Evolutionary conservation across 2,113 vertebrate genomes (phyloP).

Genomic region (Odontesthes bonariensis): DNA sequence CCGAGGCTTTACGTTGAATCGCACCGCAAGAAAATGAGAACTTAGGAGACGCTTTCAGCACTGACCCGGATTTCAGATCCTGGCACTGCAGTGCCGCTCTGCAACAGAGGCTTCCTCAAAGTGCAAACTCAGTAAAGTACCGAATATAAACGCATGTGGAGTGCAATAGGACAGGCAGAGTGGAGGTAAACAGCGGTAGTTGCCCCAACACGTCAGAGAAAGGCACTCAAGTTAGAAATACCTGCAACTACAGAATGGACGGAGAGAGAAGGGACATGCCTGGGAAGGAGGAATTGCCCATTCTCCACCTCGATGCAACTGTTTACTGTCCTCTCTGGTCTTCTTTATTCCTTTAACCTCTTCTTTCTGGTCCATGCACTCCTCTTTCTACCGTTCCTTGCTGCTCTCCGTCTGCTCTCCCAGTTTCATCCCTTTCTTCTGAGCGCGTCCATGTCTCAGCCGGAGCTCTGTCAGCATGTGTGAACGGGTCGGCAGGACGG

Average conservation of each 20-base stretch:
- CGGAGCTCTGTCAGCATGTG: conserved; percentile 45
- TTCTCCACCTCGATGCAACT: conserved; percentile 72
- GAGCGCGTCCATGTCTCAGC: conserved; percentile 46
- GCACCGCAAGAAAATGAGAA: not conserved
- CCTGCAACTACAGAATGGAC: conserved; percentile 79
- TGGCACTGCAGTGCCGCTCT: conserved; percentile 1
- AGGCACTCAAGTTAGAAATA: conserved; percentile 79
- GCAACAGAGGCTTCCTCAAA: conserved; percentile 7
- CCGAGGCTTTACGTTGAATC: not conserved
- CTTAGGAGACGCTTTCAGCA: not conserved
- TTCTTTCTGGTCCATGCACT: conserved; percentile 42
- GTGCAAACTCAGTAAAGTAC: conserved; percentile 14
- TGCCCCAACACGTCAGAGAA: conserved; percentile 65
- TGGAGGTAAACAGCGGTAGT: conserved; percentile 33
- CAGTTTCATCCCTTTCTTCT: conserved; percentile 36
- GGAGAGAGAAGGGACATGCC: conserved; percentile 80
- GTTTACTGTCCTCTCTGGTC: conserved; percentile 60
- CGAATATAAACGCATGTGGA: not conserved
- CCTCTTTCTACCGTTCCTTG: conserved; percentile 15
- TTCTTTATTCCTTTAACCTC: conserved; percentile 31
- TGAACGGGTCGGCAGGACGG: conserved; percentile 24
- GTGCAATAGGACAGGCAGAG: conserved; percentile 26
- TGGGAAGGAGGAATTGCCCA: conserved; percentile 83
- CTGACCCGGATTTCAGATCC: conserved; percentile 13
- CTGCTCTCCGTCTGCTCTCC: conserved; percentile 4